These are phyloP conservation scores for Heterohyrax brucei DNA, from an alignment of 2,797 vertebrate genomes.

Conservation along the genomic window DNA sequence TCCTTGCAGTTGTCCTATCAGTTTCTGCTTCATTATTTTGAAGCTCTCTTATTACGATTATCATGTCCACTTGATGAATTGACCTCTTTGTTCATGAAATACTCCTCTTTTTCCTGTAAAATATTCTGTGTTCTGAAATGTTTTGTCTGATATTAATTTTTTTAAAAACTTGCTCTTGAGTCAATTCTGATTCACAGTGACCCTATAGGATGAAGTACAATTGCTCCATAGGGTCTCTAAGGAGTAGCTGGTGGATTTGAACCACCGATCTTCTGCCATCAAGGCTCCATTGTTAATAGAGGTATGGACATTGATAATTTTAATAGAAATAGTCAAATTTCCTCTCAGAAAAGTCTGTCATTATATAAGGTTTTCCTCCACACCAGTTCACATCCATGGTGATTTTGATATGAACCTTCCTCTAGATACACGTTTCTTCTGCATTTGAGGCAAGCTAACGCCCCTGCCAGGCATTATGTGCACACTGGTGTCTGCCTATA, in stretches of 20 bases:
- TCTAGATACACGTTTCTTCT: slow-evolving; percentile 59
- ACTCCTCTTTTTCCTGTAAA: neutral
- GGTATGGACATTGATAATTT: slow-evolving; percentile 24
- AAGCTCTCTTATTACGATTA: slow-evolving; percentile 45
- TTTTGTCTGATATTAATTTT: slow-evolving; percentile 46
- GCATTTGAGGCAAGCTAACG: slow-evolving; percentile 23
- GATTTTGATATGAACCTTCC: slow-evolving; percentile 51
- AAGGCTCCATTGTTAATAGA: slow-evolving; percentile 37
- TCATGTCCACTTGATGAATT: slow-evolving; percentile 36
- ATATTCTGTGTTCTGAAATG: slow-evolving; percentile 64
- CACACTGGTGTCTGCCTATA: neutral
- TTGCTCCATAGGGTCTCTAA: no score
- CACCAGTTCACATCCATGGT: slow-evolving; percentile 25
- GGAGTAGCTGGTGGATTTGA: no score
- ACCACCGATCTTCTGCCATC: no score
- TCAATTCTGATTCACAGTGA: no score
- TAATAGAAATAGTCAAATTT: slow-evolving; percentile 66
- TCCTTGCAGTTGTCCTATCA: neutral
- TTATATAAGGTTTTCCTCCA: neutral
- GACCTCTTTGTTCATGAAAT: neutral
- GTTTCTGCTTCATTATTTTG: slow-evolving; percentile 50
- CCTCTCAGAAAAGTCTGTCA: neutral
- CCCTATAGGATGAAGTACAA: no score
- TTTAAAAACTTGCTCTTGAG: no score
- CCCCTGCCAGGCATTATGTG: neutral